A percentile compares a stretch with the other conserved stretches of the same genome.
Conservation (phyloP, 1,140 invertebrate species). For the Hermatobates lingyangjiaoensis region DNA sequence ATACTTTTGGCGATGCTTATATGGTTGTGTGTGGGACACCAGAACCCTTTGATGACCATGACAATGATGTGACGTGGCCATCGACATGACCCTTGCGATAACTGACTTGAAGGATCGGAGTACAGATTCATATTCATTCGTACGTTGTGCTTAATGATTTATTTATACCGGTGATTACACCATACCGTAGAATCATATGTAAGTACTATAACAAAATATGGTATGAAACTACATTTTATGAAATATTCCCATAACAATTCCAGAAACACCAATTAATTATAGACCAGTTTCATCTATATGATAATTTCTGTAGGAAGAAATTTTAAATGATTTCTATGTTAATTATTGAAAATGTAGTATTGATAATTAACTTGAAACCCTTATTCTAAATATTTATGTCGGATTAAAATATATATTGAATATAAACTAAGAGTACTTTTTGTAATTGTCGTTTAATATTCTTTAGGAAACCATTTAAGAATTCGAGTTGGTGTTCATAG, state of each 20-base stretch:
- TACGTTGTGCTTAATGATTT: too few species aligned
- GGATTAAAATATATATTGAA: neutral
- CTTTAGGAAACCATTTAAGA: slow-evolving; percentile 58
- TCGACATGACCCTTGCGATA: slow-evolving; percentile 90
- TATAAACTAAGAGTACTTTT: neutral
- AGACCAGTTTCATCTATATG: too few species aligned
- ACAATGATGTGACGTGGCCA: slow-evolving; percentile 87
- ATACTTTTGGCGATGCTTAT: slow-evolving; percentile 92
- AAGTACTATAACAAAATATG: too few species aligned
- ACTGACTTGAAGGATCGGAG: slow-evolving; percentile 77
- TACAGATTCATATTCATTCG: too few species aligned
- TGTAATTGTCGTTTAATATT: neutral
- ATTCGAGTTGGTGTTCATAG: slow-evolving; percentile 81
- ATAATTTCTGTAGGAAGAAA: too few species aligned
- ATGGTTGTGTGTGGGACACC: slow-evolving; percentile 94
- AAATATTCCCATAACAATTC: too few species aligned
- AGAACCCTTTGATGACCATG: slow-evolving; percentile 72
- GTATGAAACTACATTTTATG: too few species aligned
- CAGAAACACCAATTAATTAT: too few species aligned
- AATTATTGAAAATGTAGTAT: too few species aligned
- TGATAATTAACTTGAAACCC: neutral
- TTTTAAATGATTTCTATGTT: too few species aligned
- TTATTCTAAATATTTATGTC: neutral
- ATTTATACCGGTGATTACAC: too few species aligned
- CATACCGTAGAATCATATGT: too few species aligned